Base-by-base conservation (phyloP, 2,797 vertebrate genomes). In the Hirundo rustica region DNA sequence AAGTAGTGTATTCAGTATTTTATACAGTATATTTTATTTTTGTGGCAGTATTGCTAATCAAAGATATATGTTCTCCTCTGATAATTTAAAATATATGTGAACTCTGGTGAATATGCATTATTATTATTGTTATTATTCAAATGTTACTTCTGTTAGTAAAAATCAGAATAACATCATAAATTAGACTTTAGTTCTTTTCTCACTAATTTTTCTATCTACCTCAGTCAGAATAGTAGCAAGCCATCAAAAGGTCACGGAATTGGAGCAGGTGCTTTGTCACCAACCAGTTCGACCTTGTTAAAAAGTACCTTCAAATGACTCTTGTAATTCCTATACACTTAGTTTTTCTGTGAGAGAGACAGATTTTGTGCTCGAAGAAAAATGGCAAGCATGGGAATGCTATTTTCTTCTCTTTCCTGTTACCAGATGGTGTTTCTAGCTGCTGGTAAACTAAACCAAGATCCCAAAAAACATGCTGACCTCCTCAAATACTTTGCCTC, bases 321-420 rank as follows among this genome's bases (percentile, higher is more conserved):
- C 57, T 50, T 67, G 13, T 65, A 54, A 65, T 92, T 93, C 42
- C 38, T 21, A 16, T 45, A 29, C 34, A 58, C 30, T 84, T 51
- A 71, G 25, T 15, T 80, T 74, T 84, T 72, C 71, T 2, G 0
- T 19, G 29, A 14, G 57, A 54, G 34, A 74, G 44, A 61, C 13
- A 27, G 61, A 62, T 89, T 87, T 91, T 75, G 30, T 87, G 72
- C 65, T 91, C 88, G 51, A 90, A 76, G 22, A 82, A 27, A 95
- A 83, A 42, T 61, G 38, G 23, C 67, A 89, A 73, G 47, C 55
- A 34, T 65, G 48, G 44, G 45, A 67, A 55, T 89, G 32, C 70
- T 66, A 10, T 64, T 73, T 91, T 71, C 2, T 3, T 70, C 11
- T 51, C 51, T 77, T 58, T 78, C 32, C 23, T 3, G 0, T 42